Evolutionary conservation across 1,140 invertebrate genomes (phyloP).

Genomic region (Magallana ariakensis): DNA sequence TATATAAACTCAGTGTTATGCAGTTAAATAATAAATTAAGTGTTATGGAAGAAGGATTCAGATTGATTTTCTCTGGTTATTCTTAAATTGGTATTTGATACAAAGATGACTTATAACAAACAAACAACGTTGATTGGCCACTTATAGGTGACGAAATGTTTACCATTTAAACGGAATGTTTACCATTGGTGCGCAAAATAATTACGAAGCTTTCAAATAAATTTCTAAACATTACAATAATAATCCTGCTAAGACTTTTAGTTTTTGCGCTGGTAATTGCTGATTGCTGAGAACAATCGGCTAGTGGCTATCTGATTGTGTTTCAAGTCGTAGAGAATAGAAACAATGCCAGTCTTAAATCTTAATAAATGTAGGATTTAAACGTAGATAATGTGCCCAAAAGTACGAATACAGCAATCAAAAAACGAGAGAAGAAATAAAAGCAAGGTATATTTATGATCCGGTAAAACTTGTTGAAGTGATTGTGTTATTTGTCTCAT

Average conservation of each 20-base stretch:
- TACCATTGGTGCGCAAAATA: neutral
- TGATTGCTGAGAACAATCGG: neutral
- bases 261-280: neutral
- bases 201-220: neutral
- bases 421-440: neutral
- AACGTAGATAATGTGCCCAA: constrained; percentile 5
- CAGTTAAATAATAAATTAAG: too few species aligned
- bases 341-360: constrained; percentile 12
- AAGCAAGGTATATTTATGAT: constrained; percentile 29
- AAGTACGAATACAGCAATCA: constrained; percentile 9
- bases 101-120: too few species aligned
- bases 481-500: neutral
- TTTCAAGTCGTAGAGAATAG: neutral
- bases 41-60: too few species aligned
- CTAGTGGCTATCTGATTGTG: neutral
- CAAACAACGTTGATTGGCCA: too few species aligned
- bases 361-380: constrained; percentile 25
- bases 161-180: too few species aligned
- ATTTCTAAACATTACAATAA: neutral
- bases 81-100: too few species aligned
- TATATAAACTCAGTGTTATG: too few species aligned
- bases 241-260: neutral
- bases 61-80: too few species aligned
- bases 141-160: too few species aligned
- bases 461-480: neutral